Evolutionary conservation across 2,113 vertebrate species (phyloP).

Genomic region (Poicephalus gulielmi): DNA sequence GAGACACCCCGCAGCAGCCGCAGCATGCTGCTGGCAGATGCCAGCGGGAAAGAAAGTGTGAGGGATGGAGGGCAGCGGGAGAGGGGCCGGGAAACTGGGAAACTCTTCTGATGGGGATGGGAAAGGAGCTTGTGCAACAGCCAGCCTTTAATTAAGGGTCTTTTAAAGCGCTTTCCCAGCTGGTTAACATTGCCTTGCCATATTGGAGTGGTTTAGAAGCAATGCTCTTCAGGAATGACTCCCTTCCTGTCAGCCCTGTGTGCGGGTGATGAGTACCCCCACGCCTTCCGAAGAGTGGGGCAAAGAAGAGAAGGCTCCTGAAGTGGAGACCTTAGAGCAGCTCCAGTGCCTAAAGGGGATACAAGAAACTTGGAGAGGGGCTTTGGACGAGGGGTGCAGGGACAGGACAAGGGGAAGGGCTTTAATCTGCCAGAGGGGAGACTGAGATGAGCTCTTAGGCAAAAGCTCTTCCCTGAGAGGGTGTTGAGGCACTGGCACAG

Average conservation of each 20-base stretch:
- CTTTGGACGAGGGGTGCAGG: neutral
- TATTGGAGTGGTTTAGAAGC: constrained; percentile 71
- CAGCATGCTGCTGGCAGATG: constrained; percentile 50
- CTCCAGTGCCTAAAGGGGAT: neutral
- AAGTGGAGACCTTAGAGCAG: neutral
- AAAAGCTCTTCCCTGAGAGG: too few species aligned
- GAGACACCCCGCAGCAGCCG: neutral
- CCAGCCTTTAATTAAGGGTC: constrained; percentile 71
- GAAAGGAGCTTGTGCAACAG: constrained; percentile 42
- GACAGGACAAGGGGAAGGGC: neutral
- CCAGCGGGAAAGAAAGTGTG: constrained; percentile 15
- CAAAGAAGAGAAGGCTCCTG: neutral
- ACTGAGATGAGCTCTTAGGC: too few species aligned
- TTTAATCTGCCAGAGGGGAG: too few species aligned
- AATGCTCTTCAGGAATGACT: constrained; percentile 23
- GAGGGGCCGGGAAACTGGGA: constrained; percentile 25
- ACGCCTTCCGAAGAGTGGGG: rapidly evolving
- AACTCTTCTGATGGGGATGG: neutral
- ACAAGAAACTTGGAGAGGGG: neutral
- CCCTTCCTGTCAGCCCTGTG: constrained; percentile 41
- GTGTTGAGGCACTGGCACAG: too few species aligned
- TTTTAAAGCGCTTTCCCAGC: constrained; percentile 64
- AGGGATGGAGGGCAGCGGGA: neutral
- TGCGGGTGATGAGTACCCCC: neutral
- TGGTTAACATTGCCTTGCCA: constrained; percentile 65